These are phyloP conservation scores for Agapetus fuscipes DNA, from an alignment of 2,888 invertebrate genomes.

Conservation along the genomic window DNA sequence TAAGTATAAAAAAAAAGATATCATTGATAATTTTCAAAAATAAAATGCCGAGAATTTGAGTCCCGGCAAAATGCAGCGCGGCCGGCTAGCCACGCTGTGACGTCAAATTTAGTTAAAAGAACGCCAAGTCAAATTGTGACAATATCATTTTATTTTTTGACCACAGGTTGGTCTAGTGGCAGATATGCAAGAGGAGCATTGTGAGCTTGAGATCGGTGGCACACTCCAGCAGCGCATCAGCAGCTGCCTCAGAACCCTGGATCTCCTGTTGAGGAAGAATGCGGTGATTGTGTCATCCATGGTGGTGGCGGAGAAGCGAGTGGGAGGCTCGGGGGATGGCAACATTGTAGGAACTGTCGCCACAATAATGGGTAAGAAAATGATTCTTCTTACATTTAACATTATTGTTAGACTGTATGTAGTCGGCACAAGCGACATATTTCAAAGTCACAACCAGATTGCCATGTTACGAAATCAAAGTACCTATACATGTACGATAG, in stretches of 20 bases:
- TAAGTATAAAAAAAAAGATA: too few relatives aligned
- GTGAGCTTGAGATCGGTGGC: conserved; percentile 62
- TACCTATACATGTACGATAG: too few relatives aligned
- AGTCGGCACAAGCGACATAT: too few relatives aligned
- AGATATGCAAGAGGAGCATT: conserved; percentile 60
- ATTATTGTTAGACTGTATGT: too few relatives aligned
- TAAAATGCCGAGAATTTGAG: too few relatives aligned
- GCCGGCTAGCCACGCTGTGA: too few relatives aligned
- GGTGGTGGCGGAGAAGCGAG: conserved; percentile 77
- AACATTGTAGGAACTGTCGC: conserved; percentile 66
- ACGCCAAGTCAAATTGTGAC: too few relatives aligned
- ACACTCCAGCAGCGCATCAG: conserved; percentile 79
- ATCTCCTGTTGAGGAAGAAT: conserved; percentile 58
- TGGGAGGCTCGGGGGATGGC: conserved; percentile 48
- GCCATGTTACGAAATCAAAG: too few relatives aligned
- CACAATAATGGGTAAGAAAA: conserved; percentile 48
- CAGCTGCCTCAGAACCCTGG: conserved; percentile 68
- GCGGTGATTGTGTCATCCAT: conserved; percentile 67
- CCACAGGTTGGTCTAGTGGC: conserved; percentile 63
- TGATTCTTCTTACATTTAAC: not conserved
- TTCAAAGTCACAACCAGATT: too few relatives aligned
- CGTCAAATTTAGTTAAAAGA: too few relatives aligned
- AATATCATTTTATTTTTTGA: not conserved
- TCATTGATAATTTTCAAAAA: too few relatives aligned
- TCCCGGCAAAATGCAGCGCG: too few relatives aligned